Base-by-base conservation (phyloP, 2,888 invertebrate species). In the Nomada hirtipes region DNA sequence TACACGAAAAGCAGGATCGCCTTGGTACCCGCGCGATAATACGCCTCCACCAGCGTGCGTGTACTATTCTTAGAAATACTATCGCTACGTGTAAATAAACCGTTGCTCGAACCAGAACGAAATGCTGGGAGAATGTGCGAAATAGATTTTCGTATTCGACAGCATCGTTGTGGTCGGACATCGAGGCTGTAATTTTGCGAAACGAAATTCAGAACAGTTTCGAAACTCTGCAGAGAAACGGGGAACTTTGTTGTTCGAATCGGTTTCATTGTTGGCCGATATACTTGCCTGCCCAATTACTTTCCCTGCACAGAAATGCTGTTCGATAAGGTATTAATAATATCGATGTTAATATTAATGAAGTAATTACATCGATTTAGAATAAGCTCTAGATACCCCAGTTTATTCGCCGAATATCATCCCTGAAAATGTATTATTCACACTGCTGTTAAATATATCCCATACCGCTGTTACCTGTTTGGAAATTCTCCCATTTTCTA, bases 1-100 rank as follows among this genome's bases (percentile, higher is more conserved):
- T 81, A 79, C 77, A 57, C 29, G 76, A 77, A 79, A 69, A 86
- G 73, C 74, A 65, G 84, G 79, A 88, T 87, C 86, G 83, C 82
- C 83, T 88, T 88, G 85, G 79, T 76, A 73, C 82, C 42, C 65
- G 18, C 7, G 65, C 79, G 84, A 84, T 82, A 85, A 79, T 73
- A 60, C 50, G 29, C 59, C 61, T 65, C 59, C 67, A 50, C 55
- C 23, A 20, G 53, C 67, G 20, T 50, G 71, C 57, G 36, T 67
- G 68, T 72, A 61, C 75, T 71, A 69, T 80, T 77, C 77, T 78
- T 82, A 68, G 84, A 82, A 84, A 69, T 73, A 79, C 76, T 77
- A 82, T 79, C 76, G 76, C 69, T 47, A 72, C 53, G 71, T 67
- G 80, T 68, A 81, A 81, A 81, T 79, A 81, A 69, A 79, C 60